Evolutionary conservation across 2,113 vertebrate genomes (phyloP), one percentile per base, ranked within the genome.

Genomic region (Peromyscus californicus): DNA sequence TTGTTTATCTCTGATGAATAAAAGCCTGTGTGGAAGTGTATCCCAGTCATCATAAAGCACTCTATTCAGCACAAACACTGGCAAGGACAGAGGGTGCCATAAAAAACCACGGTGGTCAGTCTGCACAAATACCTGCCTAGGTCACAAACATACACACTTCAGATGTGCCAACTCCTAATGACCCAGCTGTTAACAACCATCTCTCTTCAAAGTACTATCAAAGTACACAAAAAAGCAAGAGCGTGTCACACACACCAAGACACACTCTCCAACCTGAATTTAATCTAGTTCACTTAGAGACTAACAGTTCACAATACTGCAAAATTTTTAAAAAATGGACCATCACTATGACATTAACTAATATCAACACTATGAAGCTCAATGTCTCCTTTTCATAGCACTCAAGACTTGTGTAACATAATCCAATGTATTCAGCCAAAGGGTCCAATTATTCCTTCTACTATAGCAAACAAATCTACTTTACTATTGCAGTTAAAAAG

Each of bases 391-490:
- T n/a, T 59, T 51, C 5, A 11, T 74, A 10, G 87, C 33, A 82
- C 39, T 93, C 26, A 36, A 29, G n/a, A 26, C 24, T 16, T 59
- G 3, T 19, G 31, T n/a, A 93, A 91, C 26, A 69, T 0, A 76
- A 24, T 33, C 19, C 22, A 93, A 67, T 1, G 33, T 51, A 83
- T 2, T 87, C 17, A 65, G 92, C 8, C 63, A 92, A 89, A 89
- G 80, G 15, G 65, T 39, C 79, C 61, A 48, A 39, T 42, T 93
- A 85, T 65, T 94, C 29, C n/a, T 93, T 95, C 39, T 48, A 65
- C 29, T 89, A 36, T 16, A 80, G 31, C 88, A 96, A 91, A 79
- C 33, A 84, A 92, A 95, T 31, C 17, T 67, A 69, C 78, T 29
- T 80, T 85, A 75, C 10, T 74, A 57, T 76, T 80, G 36, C 33